Percentiles rank a stretch among this genome's conserved stretches.
These are phyloP conservation scores for Morinoia aosen DNA, from an alignment of 2,888 invertebrate species.

Conservation along the genomic window DNA sequence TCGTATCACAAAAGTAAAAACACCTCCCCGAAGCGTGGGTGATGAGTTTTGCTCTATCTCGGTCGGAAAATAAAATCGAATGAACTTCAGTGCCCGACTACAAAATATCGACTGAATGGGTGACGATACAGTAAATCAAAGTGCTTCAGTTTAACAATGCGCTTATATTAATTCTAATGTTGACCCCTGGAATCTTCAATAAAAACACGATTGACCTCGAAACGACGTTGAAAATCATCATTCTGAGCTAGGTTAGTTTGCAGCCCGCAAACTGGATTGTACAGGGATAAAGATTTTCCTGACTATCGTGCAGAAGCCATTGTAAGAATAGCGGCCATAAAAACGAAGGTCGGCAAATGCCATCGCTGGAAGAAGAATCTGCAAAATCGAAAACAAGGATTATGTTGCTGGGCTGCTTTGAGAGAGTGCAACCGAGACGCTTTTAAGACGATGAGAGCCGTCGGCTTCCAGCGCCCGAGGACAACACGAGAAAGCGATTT, in stretches of 20 bases:
- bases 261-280: background rate
- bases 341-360: background rate
- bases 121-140: background rate
- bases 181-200: background rate
- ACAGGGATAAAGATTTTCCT: background rate
- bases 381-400: slow-evolving; percentile 17
- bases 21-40: background rate
- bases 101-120: background rate
- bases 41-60: background rate
- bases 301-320: background rate
- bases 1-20: background rate
- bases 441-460: background rate
- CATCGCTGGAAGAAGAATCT: background rate
- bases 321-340: background rate
- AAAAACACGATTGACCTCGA: background rate
- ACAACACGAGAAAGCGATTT: background rate
- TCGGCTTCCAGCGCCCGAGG: background rate
- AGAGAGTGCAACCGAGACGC: slow-evolving; percentile 3
- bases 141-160: background rate
- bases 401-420: background rate
- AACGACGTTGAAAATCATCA: background rate
- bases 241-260: no score
- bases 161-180: background rate
- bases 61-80: background rate
- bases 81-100: background rate